These are phyloP conservation scores for Mormyrops boulengeri DNA, from an alignment of 2,797 vertebrate species.

Conservation along the genomic window DNA sequence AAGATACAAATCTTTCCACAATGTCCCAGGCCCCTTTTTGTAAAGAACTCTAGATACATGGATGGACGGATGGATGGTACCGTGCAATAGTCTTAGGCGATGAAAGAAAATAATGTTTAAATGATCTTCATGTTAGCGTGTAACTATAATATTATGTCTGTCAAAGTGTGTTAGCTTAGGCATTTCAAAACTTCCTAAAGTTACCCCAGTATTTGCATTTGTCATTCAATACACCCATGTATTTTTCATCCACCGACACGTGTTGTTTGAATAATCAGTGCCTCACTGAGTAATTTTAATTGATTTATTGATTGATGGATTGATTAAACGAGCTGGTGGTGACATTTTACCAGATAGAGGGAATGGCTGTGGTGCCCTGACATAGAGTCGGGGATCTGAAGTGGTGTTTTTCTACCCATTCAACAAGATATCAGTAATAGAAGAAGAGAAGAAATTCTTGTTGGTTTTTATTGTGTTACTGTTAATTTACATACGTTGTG, in stretches of 20 bases:
- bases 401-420: not conserved
- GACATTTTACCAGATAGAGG: not conserved
- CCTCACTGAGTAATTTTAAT: not conserved
- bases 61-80: not conserved
- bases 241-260: not conserved
- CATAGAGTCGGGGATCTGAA: not conserved
- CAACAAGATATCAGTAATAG: not conserved
- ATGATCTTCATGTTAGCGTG: not conserved
- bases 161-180: not conserved
- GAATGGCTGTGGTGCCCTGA: not conserved
- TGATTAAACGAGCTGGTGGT: not conserved
- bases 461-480: not conserved
- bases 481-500: not conserved
- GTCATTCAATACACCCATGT: not conserved
- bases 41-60: not conserved
- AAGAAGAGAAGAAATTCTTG: not conserved
- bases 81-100: not conserved
- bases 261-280: not conserved
- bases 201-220: not conserved
- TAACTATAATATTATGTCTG: not conserved
- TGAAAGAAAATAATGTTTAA: not conserved
- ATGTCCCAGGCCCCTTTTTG: not conserved
- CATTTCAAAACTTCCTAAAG: not conserved
- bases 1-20: not conserved
- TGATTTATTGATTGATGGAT: not conserved